phyloP scores from a whole-genome alignment of 2,888 invertebrate genomes.

The Hylaea fasciaria region DNA sequence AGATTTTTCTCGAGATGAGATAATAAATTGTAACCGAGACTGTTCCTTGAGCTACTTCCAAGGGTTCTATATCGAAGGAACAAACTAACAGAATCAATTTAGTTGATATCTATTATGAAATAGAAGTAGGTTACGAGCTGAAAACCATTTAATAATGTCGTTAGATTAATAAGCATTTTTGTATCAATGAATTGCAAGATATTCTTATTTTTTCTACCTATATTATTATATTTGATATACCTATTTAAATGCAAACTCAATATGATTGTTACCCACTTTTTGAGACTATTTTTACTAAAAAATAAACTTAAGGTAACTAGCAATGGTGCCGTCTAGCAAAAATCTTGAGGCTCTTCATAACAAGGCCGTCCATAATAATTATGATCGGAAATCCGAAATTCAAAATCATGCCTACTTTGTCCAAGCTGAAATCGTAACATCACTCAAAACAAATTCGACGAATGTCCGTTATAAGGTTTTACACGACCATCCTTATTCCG shows the following conservation, averaged over 20 bases:
- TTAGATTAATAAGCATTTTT: too few relatives aligned
- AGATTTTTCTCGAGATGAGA: slow-evolving; percentile 61
- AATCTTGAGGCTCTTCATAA: too few relatives aligned
- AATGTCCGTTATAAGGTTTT: slow-evolving; percentile 19
- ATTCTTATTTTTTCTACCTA: too few relatives aligned
- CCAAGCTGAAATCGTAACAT: not conserved
- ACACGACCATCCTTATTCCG: slow-evolving; percentile 32
- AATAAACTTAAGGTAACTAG: too few relatives aligned
- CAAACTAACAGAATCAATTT: slow-evolving; percentile 30
- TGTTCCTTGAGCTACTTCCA: slow-evolving; percentile 37
- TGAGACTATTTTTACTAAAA: too few relatives aligned
- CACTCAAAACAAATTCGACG: slow-evolving; percentile 6
- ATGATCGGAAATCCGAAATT: not conserved
- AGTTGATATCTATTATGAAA: slow-evolving; percentile 17
- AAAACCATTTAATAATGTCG: not conserved
- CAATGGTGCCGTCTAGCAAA: too few relatives aligned
- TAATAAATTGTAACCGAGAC: slow-evolving; percentile 57
- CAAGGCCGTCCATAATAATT: too few relatives aligned
- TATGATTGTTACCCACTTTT: too few relatives aligned
- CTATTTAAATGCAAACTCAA: too few relatives aligned
- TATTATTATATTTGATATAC: too few relatives aligned
- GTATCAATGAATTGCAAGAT: too few relatives aligned
- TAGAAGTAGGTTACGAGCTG: slow-evolving; percentile 2
- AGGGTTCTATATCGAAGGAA: slow-evolving; percentile 14
- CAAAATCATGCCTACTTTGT: not conserved